phyloP scores from a whole-genome alignment of 2,113 vertebrate genomes.

The Danio rerio region GRCz12tu NC_133177.1:25232001-25232500 shows the following conservation, averaged over 20 bases:
- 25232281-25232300: neutral
- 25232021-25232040: conserved; percentile 15
- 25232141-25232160: conserved; percentile 34
- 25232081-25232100: conserved; percentile 7
- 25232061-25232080: conserved; percentile 21
- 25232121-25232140: conserved; percentile 22
- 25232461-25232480: conserved; percentile 5
- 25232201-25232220: conserved; percentile 35
- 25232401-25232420: conserved; percentile 23
- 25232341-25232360: conserved; percentile 11
- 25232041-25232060: conserved; percentile 13
- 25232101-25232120: conserved; percentile 35
- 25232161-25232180: conserved; percentile 12
- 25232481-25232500: conserved; percentile 9
- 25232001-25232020: neutral
- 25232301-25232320: neutral
- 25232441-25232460: conserved; percentile 23
- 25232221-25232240: neutral
- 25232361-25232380: neutral
- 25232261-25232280: conserved; percentile 9
- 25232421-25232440: conserved; percentile 23
- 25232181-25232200: conserved; percentile 1
- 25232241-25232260: neutral
- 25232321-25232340: conserved; percentile 3
- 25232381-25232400: conserved; percentile 1